Conservation (phyloP, 2,888 invertebrate species). For the Agonopterix arenella region DNA sequence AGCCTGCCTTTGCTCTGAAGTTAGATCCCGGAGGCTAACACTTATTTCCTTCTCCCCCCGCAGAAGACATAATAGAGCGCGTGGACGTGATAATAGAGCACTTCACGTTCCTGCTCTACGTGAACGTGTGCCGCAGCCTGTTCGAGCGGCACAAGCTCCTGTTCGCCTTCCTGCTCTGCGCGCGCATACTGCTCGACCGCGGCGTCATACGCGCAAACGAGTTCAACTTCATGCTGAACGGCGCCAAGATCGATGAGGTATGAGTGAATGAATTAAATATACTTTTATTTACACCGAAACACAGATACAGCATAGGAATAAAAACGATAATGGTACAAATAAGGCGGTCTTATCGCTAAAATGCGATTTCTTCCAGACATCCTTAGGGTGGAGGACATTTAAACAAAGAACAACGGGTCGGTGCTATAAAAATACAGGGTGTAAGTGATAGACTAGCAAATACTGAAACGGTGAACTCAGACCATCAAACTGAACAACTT, state of each 20-base stretch:
- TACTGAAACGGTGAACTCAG: too few relatives aligned
- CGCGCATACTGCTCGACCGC: constrained; percentile 80
- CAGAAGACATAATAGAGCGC: constrained; percentile 84
- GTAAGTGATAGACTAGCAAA: too few relatives aligned
- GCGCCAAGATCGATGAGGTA: constrained; percentile 79
- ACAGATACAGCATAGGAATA: too few relatives aligned
- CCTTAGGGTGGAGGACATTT: too few relatives aligned
- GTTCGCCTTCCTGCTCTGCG: constrained; percentile 86
- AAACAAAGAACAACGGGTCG: too few relatives aligned
- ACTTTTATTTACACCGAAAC: too few relatives aligned
- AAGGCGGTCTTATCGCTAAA: too few relatives aligned
- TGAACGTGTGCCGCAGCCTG: constrained; percentile 91
- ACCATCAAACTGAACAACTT: too few relatives aligned
- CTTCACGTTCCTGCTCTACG: constrained; percentile 89
- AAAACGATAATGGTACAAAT: too few relatives aligned
- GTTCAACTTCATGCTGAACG: constrained; percentile 87
- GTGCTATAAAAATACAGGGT: too few relatives aligned
- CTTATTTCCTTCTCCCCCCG: constrained; percentile 1
- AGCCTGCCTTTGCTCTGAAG: neutral
- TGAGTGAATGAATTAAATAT: too few relatives aligned
- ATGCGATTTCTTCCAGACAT: too few relatives aligned
- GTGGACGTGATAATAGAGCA: constrained; percentile 86
- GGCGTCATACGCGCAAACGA: constrained; percentile 78
- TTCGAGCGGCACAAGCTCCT: constrained; percentile 93
- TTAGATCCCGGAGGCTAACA: neutral